These are phyloP conservation scores for Bradypodion pumilum DNA, from an alignment of 2,797 vertebrate genomes.

Conservation along the genomic window DNA sequence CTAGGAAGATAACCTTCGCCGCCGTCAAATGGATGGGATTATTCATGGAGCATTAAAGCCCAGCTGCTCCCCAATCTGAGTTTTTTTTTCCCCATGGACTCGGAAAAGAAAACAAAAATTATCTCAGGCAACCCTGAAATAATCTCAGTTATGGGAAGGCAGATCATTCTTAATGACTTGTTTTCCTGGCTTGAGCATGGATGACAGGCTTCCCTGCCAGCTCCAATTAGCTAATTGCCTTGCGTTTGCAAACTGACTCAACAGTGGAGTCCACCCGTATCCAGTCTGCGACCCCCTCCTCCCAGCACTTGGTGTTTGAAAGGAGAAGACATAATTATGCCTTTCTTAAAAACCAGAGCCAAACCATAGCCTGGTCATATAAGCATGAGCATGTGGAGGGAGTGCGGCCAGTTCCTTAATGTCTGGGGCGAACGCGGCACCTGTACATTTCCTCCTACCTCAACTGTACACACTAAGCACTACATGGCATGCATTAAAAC, in stretches of 20 bases:
- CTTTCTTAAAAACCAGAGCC: background rate
- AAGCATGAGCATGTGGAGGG: background rate
- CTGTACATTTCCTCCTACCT: background rate
- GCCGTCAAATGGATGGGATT: background rate
- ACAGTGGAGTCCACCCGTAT: no score
- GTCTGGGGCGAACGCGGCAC: background rate
- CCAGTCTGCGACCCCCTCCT: background rate
- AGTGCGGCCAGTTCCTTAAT: background rate
- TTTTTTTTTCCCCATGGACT: slow-evolving; percentile 1
- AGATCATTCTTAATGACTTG: background rate
- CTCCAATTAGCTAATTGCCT: slow-evolving; percentile 23
- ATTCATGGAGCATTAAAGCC: background rate
- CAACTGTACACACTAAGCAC: background rate
- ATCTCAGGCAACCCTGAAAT: background rate
- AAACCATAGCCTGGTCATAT: background rate
- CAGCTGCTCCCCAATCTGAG: background rate
- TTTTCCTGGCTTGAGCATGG: background rate
- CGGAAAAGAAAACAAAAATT: no score
- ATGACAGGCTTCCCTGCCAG: background rate
- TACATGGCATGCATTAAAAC: background rate
- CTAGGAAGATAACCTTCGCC: background rate
- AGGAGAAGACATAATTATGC: background rate
- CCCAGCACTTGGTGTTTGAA: background rate
- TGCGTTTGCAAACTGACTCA: background rate
- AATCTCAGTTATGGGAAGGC: slow-evolving; percentile 1